phyloP scores from a whole-genome alignment of 2,113 vertebrate species.

The Pterocles orientalis region DNA sequence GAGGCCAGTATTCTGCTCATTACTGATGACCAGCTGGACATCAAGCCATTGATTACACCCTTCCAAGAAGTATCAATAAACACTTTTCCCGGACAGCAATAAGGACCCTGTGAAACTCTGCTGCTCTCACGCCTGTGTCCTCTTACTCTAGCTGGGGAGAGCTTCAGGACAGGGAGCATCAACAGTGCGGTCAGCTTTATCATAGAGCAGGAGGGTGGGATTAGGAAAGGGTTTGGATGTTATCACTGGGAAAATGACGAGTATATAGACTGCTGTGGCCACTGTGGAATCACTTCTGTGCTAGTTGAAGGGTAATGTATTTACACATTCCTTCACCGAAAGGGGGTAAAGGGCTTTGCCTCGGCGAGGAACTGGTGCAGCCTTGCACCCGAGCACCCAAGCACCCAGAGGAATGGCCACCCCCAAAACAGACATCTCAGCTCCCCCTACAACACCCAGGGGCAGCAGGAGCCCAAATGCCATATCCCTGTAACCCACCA shows the following conservation, averaged over 20 bases:
- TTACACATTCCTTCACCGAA: neutral
- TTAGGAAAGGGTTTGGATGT: neutral
- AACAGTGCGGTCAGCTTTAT: neutral
- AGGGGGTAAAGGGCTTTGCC: neutral
- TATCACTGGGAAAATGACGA: neutral
- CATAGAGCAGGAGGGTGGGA: neutral
- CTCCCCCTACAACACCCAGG: neutral
- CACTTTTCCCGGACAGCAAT: neutral
- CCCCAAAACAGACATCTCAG: neutral
- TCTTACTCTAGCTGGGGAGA: neutral
- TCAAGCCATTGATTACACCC: neutral
- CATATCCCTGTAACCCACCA: neutral
- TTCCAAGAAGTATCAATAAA: neutral
- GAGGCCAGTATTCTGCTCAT: neutral
- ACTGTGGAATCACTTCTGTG: neutral
- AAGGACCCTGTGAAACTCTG: neutral
- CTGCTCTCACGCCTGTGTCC: neutral
- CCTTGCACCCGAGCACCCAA: neutral
- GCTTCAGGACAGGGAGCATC: neutral
- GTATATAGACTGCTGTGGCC: neutral
- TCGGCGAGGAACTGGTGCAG: neutral
- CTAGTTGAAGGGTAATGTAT: neutral
- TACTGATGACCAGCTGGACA: neutral
- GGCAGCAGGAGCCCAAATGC: neutral
- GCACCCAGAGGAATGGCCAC: neutral